Evolutionary conservation across 2,113 vertebrate genomes (phyloP), one percentile per base, ranked within the genome.

Genomic region (Desmodus rotundus): DNA sequence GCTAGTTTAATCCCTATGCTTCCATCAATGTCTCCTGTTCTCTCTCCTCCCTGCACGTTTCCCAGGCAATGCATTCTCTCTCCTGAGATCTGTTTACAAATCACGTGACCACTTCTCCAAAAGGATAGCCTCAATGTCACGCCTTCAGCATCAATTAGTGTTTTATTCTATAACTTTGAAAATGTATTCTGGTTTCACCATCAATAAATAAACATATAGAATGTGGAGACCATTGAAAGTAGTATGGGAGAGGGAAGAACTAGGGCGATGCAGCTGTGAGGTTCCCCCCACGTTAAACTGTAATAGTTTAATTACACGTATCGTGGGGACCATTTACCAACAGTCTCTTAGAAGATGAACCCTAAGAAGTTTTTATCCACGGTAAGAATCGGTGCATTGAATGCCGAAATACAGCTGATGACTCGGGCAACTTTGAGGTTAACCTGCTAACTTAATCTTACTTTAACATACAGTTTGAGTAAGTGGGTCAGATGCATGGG

Each of bases 61-160:
- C 31, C 45, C 2, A 38, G 4, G 24, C 9, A 36, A 31, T 20
- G 9, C 4, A 33, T 2, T 12, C 0, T 15, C 7, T n/a, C 15
- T 68, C 47, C 12, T 33, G 28, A n/a, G 12, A 65, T 3, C 17
- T 47, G 24, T 31, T 24, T 38, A 9, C 36, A 33, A 41, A 81
- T 28, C n/a, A 47, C 9, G 0, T 70, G 28, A 9, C 22, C 36
- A 2, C 10, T 52, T 72, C 54, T 38, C 41, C 72, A 28, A 74
- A 94, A 93, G 5, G 67, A 33, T 36, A 41, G 19, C 19, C 83
- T 92, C 31, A 7, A 5, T 24, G 20, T 47, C 41, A 61, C 45
- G 63, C 26, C 45, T 43, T 63, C 12, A 8, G 31, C 15, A 31
- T 8, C 52, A 7, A 38, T 38, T 24, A 26, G 19, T 28, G 73